Base-by-base conservation (phyloP, 2,113 vertebrate genomes). In the Zosterops borbonicus region DNA sequence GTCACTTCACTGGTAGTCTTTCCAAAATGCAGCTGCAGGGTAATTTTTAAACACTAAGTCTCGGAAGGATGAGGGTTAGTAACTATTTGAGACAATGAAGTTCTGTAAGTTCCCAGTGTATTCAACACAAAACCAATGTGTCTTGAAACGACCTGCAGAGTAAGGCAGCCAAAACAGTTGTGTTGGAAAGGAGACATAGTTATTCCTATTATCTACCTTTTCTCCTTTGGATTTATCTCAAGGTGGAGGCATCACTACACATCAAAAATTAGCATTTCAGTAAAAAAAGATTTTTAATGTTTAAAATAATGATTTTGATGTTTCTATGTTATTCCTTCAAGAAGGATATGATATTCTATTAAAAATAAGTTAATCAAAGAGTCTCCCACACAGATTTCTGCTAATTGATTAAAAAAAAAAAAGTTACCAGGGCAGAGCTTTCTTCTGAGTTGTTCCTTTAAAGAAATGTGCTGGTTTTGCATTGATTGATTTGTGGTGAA, bases 1-100 rank as follows among this genome's bases (percentile, higher is more conserved):
- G 6, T 56, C 47, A 44, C 27, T 60, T 33, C 7, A 41, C 0
- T 44, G 25, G 4, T 12, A 42, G 9, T 28, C 21, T 71, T 62
- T 64, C 41, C 83, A 44, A 64, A 68, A 12, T 49, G 20, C 39
- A 53, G 12, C 53, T 46, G 28, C 28, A 14, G 22, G 13, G 9
- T 50, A 44, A 2, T 76, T 84, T 82, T 87, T 56, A 73, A 85
- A 35, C 42, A 74, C 7, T 13, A 46, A 50, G 3, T 22, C 31
- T 47, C 62, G n/a, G 46, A 62, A 90, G 4, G 15, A 33, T 58
- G 27, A 88, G 33, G 55, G 73, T 80, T 83, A 74, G 9, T 35
- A 76, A 76, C 0, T 0, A 35, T 68, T 85, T 56, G 44, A 41
- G 56, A 62, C 31, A 83, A 41, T 0, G 1, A 49, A 69, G 5